phyloP scores from a whole-genome alignment of 1,140 invertebrate species.

The Brachionus koreanus region DNA sequence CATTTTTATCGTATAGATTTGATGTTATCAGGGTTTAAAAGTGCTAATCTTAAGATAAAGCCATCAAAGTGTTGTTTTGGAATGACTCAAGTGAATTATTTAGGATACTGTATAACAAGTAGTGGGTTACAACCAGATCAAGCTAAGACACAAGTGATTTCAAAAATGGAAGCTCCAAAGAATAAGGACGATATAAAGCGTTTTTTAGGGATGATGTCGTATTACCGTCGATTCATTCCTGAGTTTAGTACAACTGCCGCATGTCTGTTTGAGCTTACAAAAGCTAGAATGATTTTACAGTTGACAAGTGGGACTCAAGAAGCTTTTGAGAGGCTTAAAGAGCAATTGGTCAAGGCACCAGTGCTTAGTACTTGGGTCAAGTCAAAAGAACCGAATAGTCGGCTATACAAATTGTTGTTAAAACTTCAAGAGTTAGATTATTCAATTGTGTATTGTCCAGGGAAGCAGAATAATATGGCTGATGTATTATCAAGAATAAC shows the following conservation, averaged over 20 bases:
- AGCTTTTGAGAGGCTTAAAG: slow-evolving; percentile 45
- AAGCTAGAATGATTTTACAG: slow-evolving; percentile 38
- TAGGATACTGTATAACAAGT: slow-evolving; percentile 46
- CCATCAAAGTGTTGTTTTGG: slow-evolving; percentile 16
- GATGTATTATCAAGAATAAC: slow-evolving; percentile 17
- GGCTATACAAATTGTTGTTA: neutral
- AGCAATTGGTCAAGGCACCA: slow-evolving; percentile 34
- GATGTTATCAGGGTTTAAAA: slow-evolving; percentile 36
- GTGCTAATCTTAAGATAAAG: slow-evolving; percentile 45
- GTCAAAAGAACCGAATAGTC: neutral
- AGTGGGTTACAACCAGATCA: slow-evolving; percentile 46
- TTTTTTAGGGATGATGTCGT: slow-evolving; percentile 51
- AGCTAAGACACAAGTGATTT: slow-evolving; percentile 42
- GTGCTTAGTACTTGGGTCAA: slow-evolving; percentile 41
- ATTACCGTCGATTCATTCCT: slow-evolving; percentile 49
- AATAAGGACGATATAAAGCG: slow-evolving; percentile 16
- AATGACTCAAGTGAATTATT: slow-evolving; percentile 45
- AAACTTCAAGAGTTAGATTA: slow-evolving; percentile 12
- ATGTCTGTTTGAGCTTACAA: slow-evolving; percentile 37
- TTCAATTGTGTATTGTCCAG: neutral
- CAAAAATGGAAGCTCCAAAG: slow-evolving; percentile 45
- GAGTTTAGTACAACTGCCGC: slow-evolving; percentile 45
- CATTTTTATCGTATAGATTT: neutral
- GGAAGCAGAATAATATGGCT: slow-evolving; percentile 14
- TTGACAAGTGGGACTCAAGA: slow-evolving; percentile 42